Evolutionary conservation across 1,140 invertebrate species (phyloP).

Genomic region (Steinernema feltiae): DNA sequence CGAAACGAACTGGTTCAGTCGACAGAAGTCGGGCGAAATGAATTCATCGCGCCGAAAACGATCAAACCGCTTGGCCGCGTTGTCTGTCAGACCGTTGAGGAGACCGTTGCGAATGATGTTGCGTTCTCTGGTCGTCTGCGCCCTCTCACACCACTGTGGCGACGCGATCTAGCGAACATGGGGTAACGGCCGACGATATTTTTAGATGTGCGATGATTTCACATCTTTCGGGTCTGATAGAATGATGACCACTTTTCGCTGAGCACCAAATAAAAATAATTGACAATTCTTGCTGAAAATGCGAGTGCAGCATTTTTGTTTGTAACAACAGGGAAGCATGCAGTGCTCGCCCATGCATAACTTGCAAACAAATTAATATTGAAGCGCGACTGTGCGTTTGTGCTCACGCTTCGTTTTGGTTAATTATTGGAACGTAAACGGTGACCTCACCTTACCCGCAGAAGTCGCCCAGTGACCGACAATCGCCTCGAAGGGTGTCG

Average conservation of each 20-base stretch:
- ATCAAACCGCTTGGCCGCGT: no score
- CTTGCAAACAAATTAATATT: no score
- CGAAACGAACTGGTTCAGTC: neutral
- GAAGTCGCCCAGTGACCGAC: conserved; percentile 10
- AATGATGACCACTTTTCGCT: neutral
- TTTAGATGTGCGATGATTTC: neutral
- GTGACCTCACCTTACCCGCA: conserved; percentile 5
- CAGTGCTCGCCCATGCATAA: no score
- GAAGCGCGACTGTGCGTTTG: no score
- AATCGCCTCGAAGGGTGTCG: conserved; percentile 8
- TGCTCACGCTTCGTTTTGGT: no score
- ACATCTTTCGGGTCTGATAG: conserved; percentile 3
- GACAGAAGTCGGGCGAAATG: neutral
- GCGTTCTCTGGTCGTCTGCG: neutral
- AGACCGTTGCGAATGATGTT: no score
- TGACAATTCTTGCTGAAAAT: neutral
- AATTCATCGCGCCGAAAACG: no score
- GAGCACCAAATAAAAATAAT: neutral
- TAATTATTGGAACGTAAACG: no score
- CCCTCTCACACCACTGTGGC: neutral
- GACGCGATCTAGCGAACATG: neutral
- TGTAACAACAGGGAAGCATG: neutral
- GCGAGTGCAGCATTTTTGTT: neutral
- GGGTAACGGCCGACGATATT: neutral
- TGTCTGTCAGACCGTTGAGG: no score